phyloP scores from a whole-genome alignment of 2,888 invertebrate genomes.

The Lepidochitona cinerea region DNA sequence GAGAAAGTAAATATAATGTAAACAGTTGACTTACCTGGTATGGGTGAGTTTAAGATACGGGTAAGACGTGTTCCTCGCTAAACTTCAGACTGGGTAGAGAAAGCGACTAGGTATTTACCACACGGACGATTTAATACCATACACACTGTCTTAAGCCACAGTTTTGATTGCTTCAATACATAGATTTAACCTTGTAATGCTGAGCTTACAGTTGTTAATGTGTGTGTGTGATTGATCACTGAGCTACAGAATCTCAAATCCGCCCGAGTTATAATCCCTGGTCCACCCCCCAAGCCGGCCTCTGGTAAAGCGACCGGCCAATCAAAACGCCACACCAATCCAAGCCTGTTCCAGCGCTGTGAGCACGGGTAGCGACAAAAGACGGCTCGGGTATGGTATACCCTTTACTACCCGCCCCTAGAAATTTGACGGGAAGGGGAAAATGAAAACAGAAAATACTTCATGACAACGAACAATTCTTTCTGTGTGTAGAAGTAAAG shows the following conservation, averaged over 20 bases:
- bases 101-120: too few relatives aligned
- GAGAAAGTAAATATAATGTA: too few relatives aligned
- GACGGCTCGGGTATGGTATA: neutral
- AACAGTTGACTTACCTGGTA: too few relatives aligned
- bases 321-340: neutral
- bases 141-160: too few relatives aligned
- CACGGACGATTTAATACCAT: too few relatives aligned
- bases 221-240: conserved; percentile 44
- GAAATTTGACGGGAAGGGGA: neutral
- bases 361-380: neutral
- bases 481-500: too few relatives aligned
- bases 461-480: neutral
- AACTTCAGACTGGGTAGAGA: too few relatives aligned
- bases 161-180: conserved; percentile 20
- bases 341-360: neutral
- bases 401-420: neutral
- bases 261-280: conserved; percentile 3
- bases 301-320: neutral
- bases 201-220: conserved; percentile 49
- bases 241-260: neutral
- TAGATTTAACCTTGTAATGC: conserved; percentile 42
- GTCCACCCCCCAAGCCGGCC: neutral
- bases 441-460: neutral
- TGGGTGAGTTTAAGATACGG: too few relatives aligned
- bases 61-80: too few relatives aligned